Conservation (phyloP, 1,140 invertebrate genomes). For the Ostrea denselamellosa region DNA sequence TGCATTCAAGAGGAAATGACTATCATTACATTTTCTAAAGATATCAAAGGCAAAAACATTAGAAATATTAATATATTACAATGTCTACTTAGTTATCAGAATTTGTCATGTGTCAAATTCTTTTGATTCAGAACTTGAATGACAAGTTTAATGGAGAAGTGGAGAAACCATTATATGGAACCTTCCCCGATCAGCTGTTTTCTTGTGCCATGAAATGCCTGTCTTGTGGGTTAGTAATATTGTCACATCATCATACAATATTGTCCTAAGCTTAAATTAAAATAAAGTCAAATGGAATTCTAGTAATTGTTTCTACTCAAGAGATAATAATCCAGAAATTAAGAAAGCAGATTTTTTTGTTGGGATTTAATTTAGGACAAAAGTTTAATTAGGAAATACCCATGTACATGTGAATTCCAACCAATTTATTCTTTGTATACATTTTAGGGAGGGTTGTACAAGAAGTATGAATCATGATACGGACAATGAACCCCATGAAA, state of each 20-base stretch:
- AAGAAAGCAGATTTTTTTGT: background rate
- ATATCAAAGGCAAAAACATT: too few species aligned
- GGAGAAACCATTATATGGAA: slow-evolving; percentile 82
- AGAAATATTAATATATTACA: too few species aligned
- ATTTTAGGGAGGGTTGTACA: slow-evolving; percentile 80
- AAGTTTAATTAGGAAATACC: background rate
- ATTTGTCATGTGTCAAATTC: background rate
- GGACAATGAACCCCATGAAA: slow-evolving; percentile 84
- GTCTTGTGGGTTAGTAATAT: slow-evolving; percentile 82
- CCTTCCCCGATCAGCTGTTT: slow-evolving; percentile 90
- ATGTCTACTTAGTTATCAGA: too few species aligned
- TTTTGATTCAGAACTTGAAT: slow-evolving; percentile 83
- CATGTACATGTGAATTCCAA: background rate
- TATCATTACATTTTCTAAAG: too few species aligned
- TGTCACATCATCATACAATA: background rate
- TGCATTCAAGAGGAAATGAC: too few species aligned
- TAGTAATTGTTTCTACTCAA: too few species aligned
- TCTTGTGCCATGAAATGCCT: slow-evolving; percentile 87
- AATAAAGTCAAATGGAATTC: too few species aligned
- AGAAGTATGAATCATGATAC: slow-evolving; percentile 88
- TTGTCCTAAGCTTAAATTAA: too few species aligned
- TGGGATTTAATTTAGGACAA: too few species aligned
- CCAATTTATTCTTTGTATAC: background rate
- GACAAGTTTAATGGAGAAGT: slow-evolving; percentile 88
- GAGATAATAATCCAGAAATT: background rate